Conservation (phyloP, 2,113 vertebrate genomes). For the Alouatta palliata region DNA sequence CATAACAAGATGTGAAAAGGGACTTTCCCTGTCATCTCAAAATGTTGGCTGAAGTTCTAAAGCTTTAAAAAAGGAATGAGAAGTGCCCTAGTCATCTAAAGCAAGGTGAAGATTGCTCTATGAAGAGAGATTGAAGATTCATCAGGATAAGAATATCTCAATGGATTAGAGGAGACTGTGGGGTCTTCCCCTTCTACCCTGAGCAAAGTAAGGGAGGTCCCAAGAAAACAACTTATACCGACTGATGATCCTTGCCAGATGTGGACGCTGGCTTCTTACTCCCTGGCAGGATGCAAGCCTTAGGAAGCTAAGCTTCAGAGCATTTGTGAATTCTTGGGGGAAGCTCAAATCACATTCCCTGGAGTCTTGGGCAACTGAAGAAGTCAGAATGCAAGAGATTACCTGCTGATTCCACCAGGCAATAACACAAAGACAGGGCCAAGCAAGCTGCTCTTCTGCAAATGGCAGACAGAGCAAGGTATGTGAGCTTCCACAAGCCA, state of each 20-base stretch:
- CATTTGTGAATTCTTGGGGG: neutral
- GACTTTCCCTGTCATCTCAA: neutral
- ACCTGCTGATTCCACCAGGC: neutral
- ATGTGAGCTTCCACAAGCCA: neutral
- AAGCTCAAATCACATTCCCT: neutral
- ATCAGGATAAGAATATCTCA: neutral
- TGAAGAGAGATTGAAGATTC: neutral
- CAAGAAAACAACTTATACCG: neutral
- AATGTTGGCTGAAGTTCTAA: constrained; percentile 13
- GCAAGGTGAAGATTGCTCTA: neutral
- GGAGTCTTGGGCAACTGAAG: neutral
- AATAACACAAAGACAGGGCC: neutral
- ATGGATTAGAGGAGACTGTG: neutral
- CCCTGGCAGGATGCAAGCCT: neutral
- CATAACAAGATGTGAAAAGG: neutral
- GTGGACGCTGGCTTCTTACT: neutral
- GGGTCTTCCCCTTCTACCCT: neutral
- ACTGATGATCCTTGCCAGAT: neutral
- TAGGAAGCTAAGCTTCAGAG: neutral
- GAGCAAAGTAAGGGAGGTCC: neutral
- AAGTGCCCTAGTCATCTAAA: neutral
- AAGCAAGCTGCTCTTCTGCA: neutral
- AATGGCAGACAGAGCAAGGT: neutral
- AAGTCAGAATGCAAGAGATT: neutral
- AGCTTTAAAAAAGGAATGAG: neutral